Evolutionary conservation across 2,888 invertebrate species (phyloP).

Genomic region (Helicoverpa assulta): DNA sequence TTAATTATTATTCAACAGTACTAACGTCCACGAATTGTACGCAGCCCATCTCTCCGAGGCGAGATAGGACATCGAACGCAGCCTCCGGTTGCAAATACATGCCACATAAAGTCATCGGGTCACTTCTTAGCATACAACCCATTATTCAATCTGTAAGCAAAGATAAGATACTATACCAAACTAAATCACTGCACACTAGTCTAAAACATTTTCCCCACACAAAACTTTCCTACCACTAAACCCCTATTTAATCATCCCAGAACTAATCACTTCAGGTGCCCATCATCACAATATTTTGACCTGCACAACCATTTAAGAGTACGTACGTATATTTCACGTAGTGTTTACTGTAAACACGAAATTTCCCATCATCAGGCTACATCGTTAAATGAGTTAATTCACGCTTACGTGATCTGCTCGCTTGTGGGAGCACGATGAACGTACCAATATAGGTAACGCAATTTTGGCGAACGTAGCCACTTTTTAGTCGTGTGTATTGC

Average conservation of each 20-base stretch:
- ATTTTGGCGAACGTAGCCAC: not conserved
- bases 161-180: not conserved
- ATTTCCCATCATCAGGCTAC: not conserved
- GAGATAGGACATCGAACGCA: conserved; percentile 96
- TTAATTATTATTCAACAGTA: conserved; percentile 27
- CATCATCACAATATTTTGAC: too few relatives aligned
- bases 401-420: not conserved
- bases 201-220: too few relatives aligned
- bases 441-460: not conserved
- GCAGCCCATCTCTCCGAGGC: conserved; percentile 96
- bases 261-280: too few relatives aligned
- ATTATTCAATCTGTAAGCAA: conserved; percentile 57
- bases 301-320: too few relatives aligned
- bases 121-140: conserved; percentile 93
- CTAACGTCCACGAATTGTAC: conserved; percentile 89
- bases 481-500: too few relatives aligned
- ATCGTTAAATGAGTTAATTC: conserved; percentile 3
- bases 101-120: conserved; percentile 96
- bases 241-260: too few relatives aligned
- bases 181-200: too few relatives aligned
- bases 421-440: not conserved
- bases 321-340: not conserved
- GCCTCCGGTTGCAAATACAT: conserved; percentile 98
- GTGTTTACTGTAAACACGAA: not conserved
- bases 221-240: too few relatives aligned